These are phyloP conservation scores for Protodeltote pygarga DNA, from an alignment of 2,888 invertebrate genomes.

Conservation along the genomic window DNA sequence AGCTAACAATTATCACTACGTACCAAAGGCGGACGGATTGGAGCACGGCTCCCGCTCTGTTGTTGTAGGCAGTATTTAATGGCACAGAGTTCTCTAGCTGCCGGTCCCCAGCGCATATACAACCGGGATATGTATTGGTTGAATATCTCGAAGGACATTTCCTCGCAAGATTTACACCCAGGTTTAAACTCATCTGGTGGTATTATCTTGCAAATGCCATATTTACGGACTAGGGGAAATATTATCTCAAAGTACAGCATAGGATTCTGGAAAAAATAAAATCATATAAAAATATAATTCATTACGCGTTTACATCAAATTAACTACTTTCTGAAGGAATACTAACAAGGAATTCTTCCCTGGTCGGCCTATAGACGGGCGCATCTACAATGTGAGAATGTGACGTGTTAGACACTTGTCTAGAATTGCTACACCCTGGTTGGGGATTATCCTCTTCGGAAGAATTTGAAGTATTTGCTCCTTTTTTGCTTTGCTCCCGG, in stretches of 20 bases:
- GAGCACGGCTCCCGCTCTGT: conserved; percentile 91
- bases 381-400: conserved; percentile 93
- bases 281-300: background rate
- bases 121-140: conserved; percentile 97
- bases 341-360: conserved; percentile 90
- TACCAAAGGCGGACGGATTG: conserved; percentile 93
- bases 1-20: conserved; percentile 51
- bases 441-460: background rate
- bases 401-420: no score
- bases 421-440: conserved; percentile 3
- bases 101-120: conserved; percentile 95
- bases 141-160: conserved; percentile 94
- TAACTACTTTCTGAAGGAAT: background rate
- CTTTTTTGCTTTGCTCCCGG: background rate
- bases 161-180: conserved; percentile 93
- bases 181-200: conserved; percentile 92
- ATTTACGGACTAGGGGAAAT: conserved; percentile 91
- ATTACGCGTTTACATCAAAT: background rate
- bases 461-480: background rate
- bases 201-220: conserved; percentile 95
- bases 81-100: conserved; percentile 93
- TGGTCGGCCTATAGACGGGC: conserved; percentile 92
- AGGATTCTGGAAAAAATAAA: conserved; percentile 88
- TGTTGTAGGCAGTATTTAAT: conserved; percentile 93
- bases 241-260: conserved; percentile 94